Conservation (phyloP, 2,888 invertebrate genomes). For the Ceraclea dissimilis region DNA sequence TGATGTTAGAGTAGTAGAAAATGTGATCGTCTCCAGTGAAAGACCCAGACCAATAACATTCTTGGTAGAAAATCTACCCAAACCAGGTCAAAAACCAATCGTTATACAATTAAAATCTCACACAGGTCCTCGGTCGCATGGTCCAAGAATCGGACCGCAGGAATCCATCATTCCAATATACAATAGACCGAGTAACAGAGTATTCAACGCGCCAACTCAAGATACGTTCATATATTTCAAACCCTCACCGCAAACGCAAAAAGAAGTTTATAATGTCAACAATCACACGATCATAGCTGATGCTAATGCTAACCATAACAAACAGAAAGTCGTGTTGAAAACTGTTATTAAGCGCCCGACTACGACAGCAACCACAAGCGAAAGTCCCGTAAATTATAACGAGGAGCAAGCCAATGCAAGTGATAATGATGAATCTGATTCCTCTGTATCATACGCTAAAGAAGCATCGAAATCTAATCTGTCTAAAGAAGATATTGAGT, state of each 20-base stretch:
- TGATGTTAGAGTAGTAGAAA: background rate
- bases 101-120: constrained; percentile 22
- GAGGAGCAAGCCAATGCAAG: background rate
- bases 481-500: constrained; percentile 2
- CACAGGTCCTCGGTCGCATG: constrained; percentile 22
- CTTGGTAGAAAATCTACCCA: constrained; percentile 24
- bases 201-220: constrained; percentile 13
- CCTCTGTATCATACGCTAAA: constrained; percentile 19
- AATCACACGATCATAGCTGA: constrained; percentile 4
- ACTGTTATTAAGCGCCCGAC: constrained; percentile 36
- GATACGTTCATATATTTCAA: constrained; percentile 12
- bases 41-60: constrained; percentile 19
- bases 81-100: constrained; percentile 25
- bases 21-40: constrained; percentile 11
- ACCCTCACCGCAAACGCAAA: constrained; percentile 8
- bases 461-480: constrained; percentile 16
- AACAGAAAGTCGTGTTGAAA: constrained; percentile 20
- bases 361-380: background rate
- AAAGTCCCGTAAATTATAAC: background rate
- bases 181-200: constrained; percentile 15
- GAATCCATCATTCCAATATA: constrained; percentile 20
- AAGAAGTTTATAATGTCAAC: constrained; percentile 5
- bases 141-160: constrained; percentile 22
- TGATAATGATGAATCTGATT: constrained; percentile 22
- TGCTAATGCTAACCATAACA: background rate